Evolutionary conservation across 1,140 invertebrate species (phyloP), one percentile per base, ranked within the genome.

Genomic region (Galleria mellonella): DNA sequence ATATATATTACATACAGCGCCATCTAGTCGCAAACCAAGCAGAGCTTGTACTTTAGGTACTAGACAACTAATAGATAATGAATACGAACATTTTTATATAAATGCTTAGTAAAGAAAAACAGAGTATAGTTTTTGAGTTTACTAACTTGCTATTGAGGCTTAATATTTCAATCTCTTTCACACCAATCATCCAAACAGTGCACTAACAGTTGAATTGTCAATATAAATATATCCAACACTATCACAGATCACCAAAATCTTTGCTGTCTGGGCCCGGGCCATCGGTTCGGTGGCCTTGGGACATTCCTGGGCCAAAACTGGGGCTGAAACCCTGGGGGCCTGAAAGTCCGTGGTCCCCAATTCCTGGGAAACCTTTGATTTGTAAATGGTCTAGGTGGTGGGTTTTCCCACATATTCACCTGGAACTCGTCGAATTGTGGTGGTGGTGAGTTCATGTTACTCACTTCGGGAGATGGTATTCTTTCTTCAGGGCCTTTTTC

Each of bases 191-290:
- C n/a, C n/a, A n/a, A n/a, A n/a, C n/a, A n/a, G n/a, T 23, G 17
- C 17, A 23, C 17, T 23, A 23, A 23, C 17, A 23, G 6, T 6
- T 23, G 17, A 23, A 23, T 23, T 23, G 17, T 23, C 17, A 23
- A 2, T 23, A 23, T 23, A 23, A 3, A 23, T 23, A 23, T 3
- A 6, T 23, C 17, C 17, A 23, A 29, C 46, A 55, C 43, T 43
- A 49, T 37, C 43, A 44, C 54, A 61, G 29, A 51, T 83, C 71
- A 83, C 74, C 74, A 83, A 44, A 83, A 83, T 32, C 74, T 68
- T 31, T 62, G 71, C 6, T 62, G 67, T 13, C 75, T 54, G 0
- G 79, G 77, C 0, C 70, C 75, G 49, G 54, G 60, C 73, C 73
- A 78, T 43, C 78, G 55, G 17, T 62, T 67, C 0, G 59, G 60